A percentile compares a stretch with the other conserved stretches of the same genome.
Conservation (phyloP, 1,140 invertebrate species). For the Venturia canescens region DNA sequence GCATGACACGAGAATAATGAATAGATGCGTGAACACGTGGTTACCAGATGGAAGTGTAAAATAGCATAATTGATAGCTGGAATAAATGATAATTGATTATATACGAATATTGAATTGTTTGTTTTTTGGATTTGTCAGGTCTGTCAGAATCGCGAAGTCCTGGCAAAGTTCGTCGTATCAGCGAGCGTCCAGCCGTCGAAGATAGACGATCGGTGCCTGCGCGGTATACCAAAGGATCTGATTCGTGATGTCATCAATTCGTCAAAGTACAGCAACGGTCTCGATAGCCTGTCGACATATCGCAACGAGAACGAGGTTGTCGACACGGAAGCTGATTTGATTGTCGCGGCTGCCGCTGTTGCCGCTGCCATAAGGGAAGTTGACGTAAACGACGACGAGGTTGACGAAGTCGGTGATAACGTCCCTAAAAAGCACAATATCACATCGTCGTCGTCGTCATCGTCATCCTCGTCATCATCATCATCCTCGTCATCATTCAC, state of each 20-base stretch:
- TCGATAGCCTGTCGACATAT: slow-evolving; percentile 70
- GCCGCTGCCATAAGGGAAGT: slow-evolving; percentile 18
- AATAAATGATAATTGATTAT: neutral
- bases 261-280: slow-evolving; percentile 70
- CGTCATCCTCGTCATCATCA: slow-evolving; percentile 65
- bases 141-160: slow-evolving; percentile 72
- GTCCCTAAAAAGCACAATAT: slow-evolving; percentile 53
- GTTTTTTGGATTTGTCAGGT: slow-evolving; percentile 45
- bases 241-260: slow-evolving; percentile 76
- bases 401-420: slow-evolving; percentile 37
- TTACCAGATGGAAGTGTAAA: no score
- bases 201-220: slow-evolving; percentile 74
- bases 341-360: slow-evolving; percentile 12
- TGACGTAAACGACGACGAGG: slow-evolving; percentile 26
- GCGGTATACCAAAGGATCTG: slow-evolving; percentile 73
- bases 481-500: slow-evolving; percentile 49
- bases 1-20: no score
- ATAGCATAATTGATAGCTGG: neutral
- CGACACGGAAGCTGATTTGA: slow-evolving; percentile 64
- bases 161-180: slow-evolving; percentile 75
- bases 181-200: slow-evolving; percentile 74
- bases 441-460: slow-evolving; percentile 61
- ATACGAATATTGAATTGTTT: neutral
- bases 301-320: slow-evolving; percentile 62
- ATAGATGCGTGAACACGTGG: no score